Conservation (phyloP, 2,888 invertebrate genomes). For the Carpatolechia fugitivella region DNA sequence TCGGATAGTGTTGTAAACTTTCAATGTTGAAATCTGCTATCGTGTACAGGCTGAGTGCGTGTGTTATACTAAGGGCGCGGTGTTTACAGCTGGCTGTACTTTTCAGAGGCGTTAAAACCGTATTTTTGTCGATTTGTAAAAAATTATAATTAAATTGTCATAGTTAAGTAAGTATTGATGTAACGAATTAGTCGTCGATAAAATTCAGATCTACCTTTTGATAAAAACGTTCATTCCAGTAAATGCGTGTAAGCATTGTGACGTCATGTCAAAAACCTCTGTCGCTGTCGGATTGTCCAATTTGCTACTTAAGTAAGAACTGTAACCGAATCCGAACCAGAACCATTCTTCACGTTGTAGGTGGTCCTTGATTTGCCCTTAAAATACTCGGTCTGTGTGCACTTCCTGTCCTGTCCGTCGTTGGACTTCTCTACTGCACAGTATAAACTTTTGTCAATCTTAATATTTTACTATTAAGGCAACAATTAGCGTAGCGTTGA, state of each 20-base stretch:
- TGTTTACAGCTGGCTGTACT: background rate
- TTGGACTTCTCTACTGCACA: constrained; percentile 50
- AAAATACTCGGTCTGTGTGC: constrained; percentile 33
- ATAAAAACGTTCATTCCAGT: constrained; percentile 56
- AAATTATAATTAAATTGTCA: constrained; percentile 36
- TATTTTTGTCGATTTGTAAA: constrained; percentile 41
- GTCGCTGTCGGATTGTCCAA: constrained; percentile 62
- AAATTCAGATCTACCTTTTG: constrained; percentile 32
- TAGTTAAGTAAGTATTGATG: constrained; percentile 41
- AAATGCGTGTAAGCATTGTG: constrained; percentile 38
- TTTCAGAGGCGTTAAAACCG: constrained; percentile 23
- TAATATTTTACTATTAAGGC: constrained; percentile 53
- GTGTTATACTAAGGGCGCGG: background rate
- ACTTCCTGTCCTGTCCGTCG: constrained; percentile 34
- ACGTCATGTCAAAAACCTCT: constrained; percentile 30
- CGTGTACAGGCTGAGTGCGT: too few relatives aligned
- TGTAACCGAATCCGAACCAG: constrained; percentile 40
- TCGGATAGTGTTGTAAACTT: too few relatives aligned
- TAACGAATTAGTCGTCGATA: constrained; percentile 47
- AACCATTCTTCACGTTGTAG: constrained; percentile 42
- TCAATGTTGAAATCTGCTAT: too few relatives aligned
- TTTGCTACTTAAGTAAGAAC: constrained; percentile 44
- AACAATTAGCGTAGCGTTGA: constrained; percentile 52
- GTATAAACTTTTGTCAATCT: constrained; percentile 58
- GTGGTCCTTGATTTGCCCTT: constrained; percentile 30